Evolutionary conservation across 2,888 invertebrate genomes (phyloP), one percentile per base, ranked within the genome.

Genomic region (Campoplex capitator): DNA sequence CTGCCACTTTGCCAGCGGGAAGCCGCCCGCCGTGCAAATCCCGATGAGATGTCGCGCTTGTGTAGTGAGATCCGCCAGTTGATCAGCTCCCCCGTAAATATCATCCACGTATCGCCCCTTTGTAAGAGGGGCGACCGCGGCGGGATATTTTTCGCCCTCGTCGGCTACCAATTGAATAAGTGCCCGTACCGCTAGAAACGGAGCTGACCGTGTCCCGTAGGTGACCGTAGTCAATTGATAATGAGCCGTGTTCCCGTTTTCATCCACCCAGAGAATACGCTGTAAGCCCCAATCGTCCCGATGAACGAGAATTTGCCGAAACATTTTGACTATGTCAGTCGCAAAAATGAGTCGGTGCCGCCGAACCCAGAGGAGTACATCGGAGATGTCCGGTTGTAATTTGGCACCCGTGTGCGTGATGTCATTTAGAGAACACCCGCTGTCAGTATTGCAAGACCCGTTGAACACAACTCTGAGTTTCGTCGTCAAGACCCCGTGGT

Each of bases 111-210:
- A 23, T 23, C 23, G 35, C 13, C 13, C 32, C 0, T 62, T 28
- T 13, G 62, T 48, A 28, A 89, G 38, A 0, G 84, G 70, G 13
- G 45, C 32, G 0, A 86, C 67, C 0, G 87, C 88, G 0, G 84
- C 67, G 0, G 88, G 88, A 62, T 70, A 87, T 8, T 42, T n/a
- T 0, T 54, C 6, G 0, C 83, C 86, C 48, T 89, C 88, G 16
- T 89, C 87, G 0, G 58, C 28, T 1, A 75, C 76, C 6, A 89
- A 71, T 54, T 89, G 90, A 1, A 68, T 58, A 3, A 90, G 32
- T 6, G 32, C 35, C 16, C 32, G 23, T 0, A 23, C 23, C 23
- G 23, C 23, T 23, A 23, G 23, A 23, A 23, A 23, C 23, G 23
- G 23, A 23, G 23, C 23, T 23, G 23, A 23, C 0, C 23, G 23